phyloP scores from a whole-genome alignment of 2,888 invertebrate genomes.

The Formica aserva region DNA sequence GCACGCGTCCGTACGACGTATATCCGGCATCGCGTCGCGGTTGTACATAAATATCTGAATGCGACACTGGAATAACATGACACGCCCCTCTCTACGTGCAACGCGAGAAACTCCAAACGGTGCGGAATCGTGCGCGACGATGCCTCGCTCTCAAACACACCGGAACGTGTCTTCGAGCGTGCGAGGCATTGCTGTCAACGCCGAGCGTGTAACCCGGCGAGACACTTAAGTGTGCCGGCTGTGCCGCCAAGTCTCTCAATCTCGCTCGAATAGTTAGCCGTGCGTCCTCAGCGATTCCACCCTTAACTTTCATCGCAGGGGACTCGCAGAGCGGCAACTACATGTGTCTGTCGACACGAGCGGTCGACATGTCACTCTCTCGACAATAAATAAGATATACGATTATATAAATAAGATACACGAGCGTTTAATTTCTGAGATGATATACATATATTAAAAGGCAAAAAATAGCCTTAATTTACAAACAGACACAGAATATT shows the following conservation, averaged over 20 bases:
- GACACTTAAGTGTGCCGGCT: slow-evolving; percentile 31
- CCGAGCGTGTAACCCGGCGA: slow-evolving; percentile 48
- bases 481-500: no score
- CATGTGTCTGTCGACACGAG: slow-evolving; percentile 12
- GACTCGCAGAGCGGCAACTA: slow-evolving; percentile 7
- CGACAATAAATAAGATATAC: background rate
- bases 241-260: slow-evolving; percentile 49
- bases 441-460: no score
- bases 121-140: slow-evolving; percentile 55
- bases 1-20: background rate
- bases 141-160: slow-evolving; percentile 30
- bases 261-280: slow-evolving; percentile 44
- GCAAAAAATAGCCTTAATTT: no score
- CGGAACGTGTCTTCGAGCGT: slow-evolving; percentile 27
- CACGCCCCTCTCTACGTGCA: background rate
- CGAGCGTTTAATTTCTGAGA: no score
- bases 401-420: no score
- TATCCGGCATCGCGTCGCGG: slow-evolving; percentile 11
- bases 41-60: slow-evolving; percentile 45
- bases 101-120: slow-evolving; percentile 58
- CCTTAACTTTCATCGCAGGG: slow-evolving; percentile 46
- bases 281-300: slow-evolving; percentile 38
- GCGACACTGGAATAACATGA: slow-evolving; percentile 34
- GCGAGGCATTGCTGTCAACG: slow-evolving; percentile 41
- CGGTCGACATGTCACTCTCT: background rate